phyloP scores from a whole-genome alignment of 2,113 vertebrate genomes.

The Todiramphus chloris region DNA sequence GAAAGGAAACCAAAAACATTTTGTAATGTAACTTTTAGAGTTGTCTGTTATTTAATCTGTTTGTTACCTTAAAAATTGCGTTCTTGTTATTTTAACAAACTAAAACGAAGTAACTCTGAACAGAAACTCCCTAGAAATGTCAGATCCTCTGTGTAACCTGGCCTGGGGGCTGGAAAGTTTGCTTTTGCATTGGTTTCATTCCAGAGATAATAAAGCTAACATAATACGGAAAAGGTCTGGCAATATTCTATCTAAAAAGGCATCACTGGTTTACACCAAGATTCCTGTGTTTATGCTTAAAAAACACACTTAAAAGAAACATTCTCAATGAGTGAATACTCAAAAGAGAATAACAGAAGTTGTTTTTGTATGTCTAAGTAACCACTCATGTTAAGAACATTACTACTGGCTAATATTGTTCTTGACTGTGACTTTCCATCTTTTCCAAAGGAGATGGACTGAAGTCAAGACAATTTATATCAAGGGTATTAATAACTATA shows the following conservation, averaged over 20 bases:
- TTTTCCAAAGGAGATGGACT: neutral
- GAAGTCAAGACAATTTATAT: neutral
- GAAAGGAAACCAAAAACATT: neutral
- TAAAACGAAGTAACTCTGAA: neutral
- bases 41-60: neutral
- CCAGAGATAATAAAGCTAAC: neutral
- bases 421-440: neutral
- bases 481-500: neutral
- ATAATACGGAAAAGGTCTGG: neutral
- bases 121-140: neutral
- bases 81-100: neutral
- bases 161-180: neutral
- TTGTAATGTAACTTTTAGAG: neutral
- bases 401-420: neutral
- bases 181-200: neutral
- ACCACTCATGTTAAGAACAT: neutral
- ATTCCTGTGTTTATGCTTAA: neutral
- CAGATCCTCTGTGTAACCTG: neutral
- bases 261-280: neutral
- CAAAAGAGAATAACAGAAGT: neutral
- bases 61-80: neutral
- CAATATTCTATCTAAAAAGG: neutral
- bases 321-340: neutral
- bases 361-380: neutral
- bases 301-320: neutral